Conservation (phyloP, 2,113 vertebrate genomes). For the Symphodus melops region DNA sequence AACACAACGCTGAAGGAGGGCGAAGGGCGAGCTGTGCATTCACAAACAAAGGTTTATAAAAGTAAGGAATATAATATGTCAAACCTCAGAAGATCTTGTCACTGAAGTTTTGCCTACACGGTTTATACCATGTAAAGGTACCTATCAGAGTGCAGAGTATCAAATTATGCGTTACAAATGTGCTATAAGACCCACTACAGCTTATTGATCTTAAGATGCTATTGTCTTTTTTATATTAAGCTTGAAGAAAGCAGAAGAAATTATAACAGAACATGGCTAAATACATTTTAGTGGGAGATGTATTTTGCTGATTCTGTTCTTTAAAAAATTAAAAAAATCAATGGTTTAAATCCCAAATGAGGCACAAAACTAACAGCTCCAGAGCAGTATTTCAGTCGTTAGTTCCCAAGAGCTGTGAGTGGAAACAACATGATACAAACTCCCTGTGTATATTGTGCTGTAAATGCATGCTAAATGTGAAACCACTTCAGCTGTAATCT, state of each 20-base stretch:
- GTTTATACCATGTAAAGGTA: slow-evolving; percentile 14
- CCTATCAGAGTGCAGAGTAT: not conserved
- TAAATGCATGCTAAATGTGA: slow-evolving; percentile 17
- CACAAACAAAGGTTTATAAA: not conserved
- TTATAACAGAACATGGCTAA: not conserved
- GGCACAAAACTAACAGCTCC: not conserved
- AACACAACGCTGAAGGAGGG: slow-evolving; percentile 2
- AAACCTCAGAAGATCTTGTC: too few species aligned
- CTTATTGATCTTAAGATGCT: not conserved
- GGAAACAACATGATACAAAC: slow-evolving; percentile 1
- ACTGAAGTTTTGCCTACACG: slow-evolving; percentile 42
- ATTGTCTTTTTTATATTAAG: not conserved
- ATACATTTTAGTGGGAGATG: not conserved
- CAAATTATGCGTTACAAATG: not conserved
- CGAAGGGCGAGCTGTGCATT: not conserved
- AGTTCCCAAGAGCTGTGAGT: not conserved
- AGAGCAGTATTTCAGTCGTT: not conserved
- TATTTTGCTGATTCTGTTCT: not conserved
- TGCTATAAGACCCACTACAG: not conserved
- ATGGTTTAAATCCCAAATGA: slow-evolving; percentile 1
- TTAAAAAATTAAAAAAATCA: not conserved
- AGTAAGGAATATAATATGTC: not conserved
- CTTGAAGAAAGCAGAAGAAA: not conserved
- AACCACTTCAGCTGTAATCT: not conserved
- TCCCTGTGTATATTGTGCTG: not conserved